These are phyloP conservation scores for Oithona nana DNA, from an alignment of 2,888 invertebrate genomes.

Conservation along the genomic window DNA sequence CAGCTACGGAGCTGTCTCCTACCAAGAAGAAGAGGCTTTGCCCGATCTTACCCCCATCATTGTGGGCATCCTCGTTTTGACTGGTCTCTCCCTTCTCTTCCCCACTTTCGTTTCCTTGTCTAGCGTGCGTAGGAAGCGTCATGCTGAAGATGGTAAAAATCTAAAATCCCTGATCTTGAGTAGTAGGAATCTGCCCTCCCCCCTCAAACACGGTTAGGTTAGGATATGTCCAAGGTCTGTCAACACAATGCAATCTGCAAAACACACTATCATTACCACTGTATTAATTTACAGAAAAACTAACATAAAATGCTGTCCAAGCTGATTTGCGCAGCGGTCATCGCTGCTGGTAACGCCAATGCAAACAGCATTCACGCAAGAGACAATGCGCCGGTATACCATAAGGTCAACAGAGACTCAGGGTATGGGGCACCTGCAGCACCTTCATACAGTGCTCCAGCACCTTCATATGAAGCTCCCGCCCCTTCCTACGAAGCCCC, in stretches of 20 bases:
- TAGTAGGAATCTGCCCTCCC: not conserved
- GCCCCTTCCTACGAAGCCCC: constrained; percentile 15
- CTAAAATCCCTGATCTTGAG: too few species aligned
- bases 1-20: not conserved
- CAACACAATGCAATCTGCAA: not conserved
- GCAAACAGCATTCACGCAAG: constrained; percentile 6
- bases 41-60: constrained; percentile 12
- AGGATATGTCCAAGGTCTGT: not conserved
- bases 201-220: constrained; percentile 2
- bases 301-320: constrained; percentile 5
- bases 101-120: constrained; percentile 8
- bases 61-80: constrained; percentile 1
- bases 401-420: constrained; percentile 17
- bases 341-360: not conserved
- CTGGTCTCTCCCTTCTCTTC: constrained; percentile 11
- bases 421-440: constrained; percentile 19
- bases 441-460: constrained; percentile 17
- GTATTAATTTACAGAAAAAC: too few species aligned
- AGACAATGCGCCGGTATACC: not conserved
- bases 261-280: too few species aligned
- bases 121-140: constrained; percentile 2
- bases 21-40: not conserved
- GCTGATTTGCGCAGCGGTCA: constrained; percentile 5
- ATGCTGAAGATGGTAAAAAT: not conserved
- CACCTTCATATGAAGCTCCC: constrained; percentile 14